Percentiles rank a stretch among this genome's conserved stretches.
Evolutionary conservation across 2,113 vertebrate genomes (phyloP).

Genomic region (Gymnogyps californianus): DNA sequence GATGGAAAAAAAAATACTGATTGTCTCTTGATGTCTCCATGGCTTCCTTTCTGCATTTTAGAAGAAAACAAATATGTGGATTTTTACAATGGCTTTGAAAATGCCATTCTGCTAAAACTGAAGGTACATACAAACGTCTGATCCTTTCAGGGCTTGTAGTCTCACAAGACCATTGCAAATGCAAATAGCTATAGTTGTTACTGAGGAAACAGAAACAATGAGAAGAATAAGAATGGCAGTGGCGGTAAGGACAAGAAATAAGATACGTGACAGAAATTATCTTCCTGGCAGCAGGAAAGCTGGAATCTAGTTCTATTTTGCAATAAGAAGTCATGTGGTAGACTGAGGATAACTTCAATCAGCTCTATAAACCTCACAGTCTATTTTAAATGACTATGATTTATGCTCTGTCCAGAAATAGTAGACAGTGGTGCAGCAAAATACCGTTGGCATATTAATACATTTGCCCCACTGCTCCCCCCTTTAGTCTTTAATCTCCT

Average conservation of each 20-base stretch:
- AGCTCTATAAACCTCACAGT: neutral
- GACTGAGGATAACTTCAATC: neutral
- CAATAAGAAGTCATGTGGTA: neutral
- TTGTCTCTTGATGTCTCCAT: neutral
- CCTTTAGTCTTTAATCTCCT: neutral
- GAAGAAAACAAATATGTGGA: neutral
- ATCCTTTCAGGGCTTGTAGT: neutral
- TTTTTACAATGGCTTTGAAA: neutral
- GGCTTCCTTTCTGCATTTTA: neutral
- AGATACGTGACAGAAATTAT: neutral
- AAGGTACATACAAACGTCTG: neutral
- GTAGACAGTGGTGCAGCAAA: neutral
- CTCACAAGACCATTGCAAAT: slow-evolving; percentile 1
- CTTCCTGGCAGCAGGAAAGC: neutral
- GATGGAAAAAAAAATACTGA: neutral
- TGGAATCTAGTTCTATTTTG: neutral
- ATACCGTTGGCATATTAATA: neutral
- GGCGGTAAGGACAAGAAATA: neutral
- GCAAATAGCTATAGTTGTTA: neutral
- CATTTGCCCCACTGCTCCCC: neutral
- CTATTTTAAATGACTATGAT: neutral
- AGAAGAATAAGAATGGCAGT: neutral
- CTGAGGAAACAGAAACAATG: slow-evolving; percentile 3
- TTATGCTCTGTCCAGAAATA: neutral
- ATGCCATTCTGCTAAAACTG: neutral